Evolutionary conservation across 2,888 invertebrate species (phyloP), one percentile per base, ranked within the genome.

Genomic region (Tyria jacobaeae): DNA sequence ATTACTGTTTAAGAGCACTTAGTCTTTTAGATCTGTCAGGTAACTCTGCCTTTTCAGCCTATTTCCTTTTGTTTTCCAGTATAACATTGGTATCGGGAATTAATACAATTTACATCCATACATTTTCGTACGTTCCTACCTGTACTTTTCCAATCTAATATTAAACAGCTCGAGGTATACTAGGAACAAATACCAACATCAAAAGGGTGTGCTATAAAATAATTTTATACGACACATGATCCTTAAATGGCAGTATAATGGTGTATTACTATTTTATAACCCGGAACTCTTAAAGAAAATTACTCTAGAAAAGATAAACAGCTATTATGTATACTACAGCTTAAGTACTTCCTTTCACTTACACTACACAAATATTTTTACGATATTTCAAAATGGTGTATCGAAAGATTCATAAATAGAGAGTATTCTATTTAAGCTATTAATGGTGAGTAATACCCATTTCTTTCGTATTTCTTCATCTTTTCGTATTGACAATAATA

Each of bases 211-310:
- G 60, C 73, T 79, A 73, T 79, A 81, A 81, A 83, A 76, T 64
- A 62, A 54, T 54, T 68, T 70, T 78, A 73, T 75, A 75, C 75
- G 71, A 71, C 66, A 64, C 59, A 72, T 70, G 70, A 67, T 62
- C 73, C 75, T 78, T 73, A 76, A 75, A 75, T 70, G 68, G 70
- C 60, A 55, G 70, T 55, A 63, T 73, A 74, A 81, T 74, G 74
- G 74, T 69, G 72, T 71, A 77, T 79, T 73, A 68, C 70, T 73
- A 72, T 80, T 73, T 82, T 76, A 70, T 72, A 75, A 74, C 76
- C 63, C 68, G 66, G 71, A 75, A 74, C 71, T 71, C 68, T 65
- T 50, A 50, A 59, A 64, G 67, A 69, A 75, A 73, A 76, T 75
- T 75, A 68, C 69, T 57, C 37, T 51, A 65, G 66, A 64, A 65